Conservation (phyloP, 2,888 invertebrate species). For the Caenorhabditis angaria region DNA sequence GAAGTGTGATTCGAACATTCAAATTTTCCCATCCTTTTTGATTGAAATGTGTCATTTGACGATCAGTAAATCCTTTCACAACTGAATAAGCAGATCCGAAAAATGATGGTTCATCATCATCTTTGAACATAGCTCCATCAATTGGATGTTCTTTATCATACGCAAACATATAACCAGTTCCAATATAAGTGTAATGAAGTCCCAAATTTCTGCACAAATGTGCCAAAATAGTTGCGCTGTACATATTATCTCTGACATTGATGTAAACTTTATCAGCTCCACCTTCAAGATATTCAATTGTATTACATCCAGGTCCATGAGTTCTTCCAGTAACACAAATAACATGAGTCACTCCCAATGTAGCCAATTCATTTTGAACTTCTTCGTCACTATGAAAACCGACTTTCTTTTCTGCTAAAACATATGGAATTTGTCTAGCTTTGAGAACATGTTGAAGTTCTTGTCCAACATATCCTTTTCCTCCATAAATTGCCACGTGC, state of each 20-base stretch:
- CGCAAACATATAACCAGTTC: conserved; percentile 71
- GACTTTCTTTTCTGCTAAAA: conserved; percentile 59
- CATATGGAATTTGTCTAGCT: conserved; percentile 54
- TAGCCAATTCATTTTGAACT: conserved; percentile 60
- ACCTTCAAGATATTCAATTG: conserved; percentile 71
- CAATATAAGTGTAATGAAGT: conserved; percentile 70
- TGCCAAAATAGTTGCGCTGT: conserved; percentile 63
- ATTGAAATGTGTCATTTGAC: conserved; percentile 56
- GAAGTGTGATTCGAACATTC: conserved; percentile 70
- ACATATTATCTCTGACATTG: conserved; percentile 70
- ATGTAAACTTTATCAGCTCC: conserved; percentile 66
- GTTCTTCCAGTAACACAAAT: conserved; percentile 70
- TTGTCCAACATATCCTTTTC: conserved; percentile 52
- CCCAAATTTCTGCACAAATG: conserved; percentile 62
- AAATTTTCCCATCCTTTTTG: conserved; percentile 61
- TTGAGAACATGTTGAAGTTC: conserved; percentile 58
- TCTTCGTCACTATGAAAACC: conserved; percentile 61
- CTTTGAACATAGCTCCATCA: conserved; percentile 64
- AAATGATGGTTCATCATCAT: conserved; percentile 67
- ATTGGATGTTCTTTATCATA: conserved; percentile 69
- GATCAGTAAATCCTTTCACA: conserved; percentile 70
- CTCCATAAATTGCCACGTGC: conserved; percentile 68
- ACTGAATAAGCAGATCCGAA: conserved; percentile 71
- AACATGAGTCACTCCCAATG: conserved; percentile 67
- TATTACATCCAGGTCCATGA: conserved; percentile 59